Conservation (phyloP, 2,113 vertebrate genomes). For the Rattus norvegicus region DNA sequence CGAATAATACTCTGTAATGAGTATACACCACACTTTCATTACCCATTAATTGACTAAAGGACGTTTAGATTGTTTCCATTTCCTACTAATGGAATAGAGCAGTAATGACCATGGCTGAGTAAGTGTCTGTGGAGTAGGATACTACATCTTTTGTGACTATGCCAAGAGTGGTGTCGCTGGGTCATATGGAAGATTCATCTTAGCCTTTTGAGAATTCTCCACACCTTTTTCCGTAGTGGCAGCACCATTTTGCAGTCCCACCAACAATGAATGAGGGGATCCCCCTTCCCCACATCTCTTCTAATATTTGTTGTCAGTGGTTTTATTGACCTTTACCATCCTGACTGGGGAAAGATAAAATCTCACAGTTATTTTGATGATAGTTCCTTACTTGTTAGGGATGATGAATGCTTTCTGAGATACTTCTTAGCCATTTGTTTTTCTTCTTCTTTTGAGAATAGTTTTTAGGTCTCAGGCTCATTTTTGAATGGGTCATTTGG, state of each 20-base stretch:
- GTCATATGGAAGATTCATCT: not conserved
- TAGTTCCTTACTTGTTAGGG: not conserved
- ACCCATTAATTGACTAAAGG: not conserved
- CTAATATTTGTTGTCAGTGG: not conserved
- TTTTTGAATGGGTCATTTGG: not conserved
- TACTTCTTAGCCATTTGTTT: not conserved
- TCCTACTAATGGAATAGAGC: not conserved
- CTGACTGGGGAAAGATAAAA: not conserved
- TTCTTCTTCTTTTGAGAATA: not conserved
- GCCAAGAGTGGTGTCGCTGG: not conserved
- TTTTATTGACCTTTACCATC: not conserved
- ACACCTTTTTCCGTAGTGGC: not conserved
- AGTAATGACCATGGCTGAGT: not conserved
- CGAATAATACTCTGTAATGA: not conserved
- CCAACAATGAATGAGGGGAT: not conserved
- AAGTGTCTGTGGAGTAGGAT: not conserved
- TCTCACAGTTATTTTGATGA: not conserved
- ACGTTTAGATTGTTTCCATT: not conserved
- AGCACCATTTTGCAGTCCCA: not conserved
- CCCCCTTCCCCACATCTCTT: not conserved
- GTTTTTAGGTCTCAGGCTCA: not conserved
- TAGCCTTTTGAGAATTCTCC: not conserved
- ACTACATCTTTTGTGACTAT: not conserved
- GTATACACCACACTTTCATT: not conserved
- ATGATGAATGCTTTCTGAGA: not conserved